These are phyloP conservation scores for Barypeithes pellucidus DNA, from an alignment of 2,888 invertebrate genomes.

Conservation along the genomic window DNA sequence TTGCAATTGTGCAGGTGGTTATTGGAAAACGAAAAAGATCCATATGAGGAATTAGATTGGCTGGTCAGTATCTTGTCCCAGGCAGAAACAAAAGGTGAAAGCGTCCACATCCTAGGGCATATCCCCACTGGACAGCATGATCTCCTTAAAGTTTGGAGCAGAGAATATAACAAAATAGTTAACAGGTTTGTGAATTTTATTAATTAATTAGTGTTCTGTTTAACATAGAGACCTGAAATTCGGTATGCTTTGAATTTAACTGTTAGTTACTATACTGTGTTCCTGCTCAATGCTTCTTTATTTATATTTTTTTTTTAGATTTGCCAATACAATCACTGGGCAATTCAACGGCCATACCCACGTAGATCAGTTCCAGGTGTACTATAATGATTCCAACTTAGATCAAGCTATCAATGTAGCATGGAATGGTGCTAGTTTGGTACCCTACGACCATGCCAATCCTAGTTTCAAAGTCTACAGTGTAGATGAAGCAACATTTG, in stretches of 20 bases:
- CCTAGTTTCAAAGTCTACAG: constrained; percentile 72
- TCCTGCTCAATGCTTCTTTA: too few relatives aligned
- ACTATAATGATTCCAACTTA: constrained; percentile 74
- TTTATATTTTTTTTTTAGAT: constrained; percentile 70
- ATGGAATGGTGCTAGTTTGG: constrained; percentile 89
- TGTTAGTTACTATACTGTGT: too few relatives aligned
- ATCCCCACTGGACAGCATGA: constrained; percentile 83
- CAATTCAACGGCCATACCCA: constrained; percentile 91
- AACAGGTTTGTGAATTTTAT: constrained; percentile 73
- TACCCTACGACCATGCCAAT: constrained; percentile 79
- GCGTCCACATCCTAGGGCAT: constrained; percentile 89
- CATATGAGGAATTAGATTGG: constrained; percentile 87
- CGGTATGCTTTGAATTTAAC: too few relatives aligned
- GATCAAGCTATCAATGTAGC: constrained; percentile 78
- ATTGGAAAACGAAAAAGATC: constrained; percentile 76
- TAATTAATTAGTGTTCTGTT: too few relatives aligned
- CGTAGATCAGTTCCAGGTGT: constrained; percentile 82
- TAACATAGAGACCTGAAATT: too few relatives aligned
- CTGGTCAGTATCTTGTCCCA: constrained; percentile 71
- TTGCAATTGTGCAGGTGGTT: constrained; percentile 64
- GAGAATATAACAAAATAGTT: constrained; percentile 80
- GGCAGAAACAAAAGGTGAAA: constrained; percentile 77
- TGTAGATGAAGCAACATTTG: constrained; percentile 60
- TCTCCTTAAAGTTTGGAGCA: constrained; percentile 80
- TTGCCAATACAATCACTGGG: constrained; percentile 86